Base-by-base conservation (phyloP, 2,797 vertebrate genomes). In the Bradypodion ventrale region DNA sequence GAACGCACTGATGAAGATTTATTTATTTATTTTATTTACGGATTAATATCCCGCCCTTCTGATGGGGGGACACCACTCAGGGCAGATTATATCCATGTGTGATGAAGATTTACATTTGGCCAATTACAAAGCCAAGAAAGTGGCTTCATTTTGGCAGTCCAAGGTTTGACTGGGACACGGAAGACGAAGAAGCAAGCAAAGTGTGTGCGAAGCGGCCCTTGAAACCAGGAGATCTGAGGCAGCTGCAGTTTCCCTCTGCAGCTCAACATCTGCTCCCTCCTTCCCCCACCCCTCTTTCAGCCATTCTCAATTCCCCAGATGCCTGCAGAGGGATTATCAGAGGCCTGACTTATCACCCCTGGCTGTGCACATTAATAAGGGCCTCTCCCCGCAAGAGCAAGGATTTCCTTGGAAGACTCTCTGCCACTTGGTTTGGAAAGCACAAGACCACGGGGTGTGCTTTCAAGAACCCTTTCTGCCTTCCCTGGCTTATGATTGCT, bases 341-440 rank as follows among this genome's bases (percentile, higher is more conserved):
- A 69, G 63, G 63, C 8, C 49, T 49, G 82, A 29, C 42, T 83
- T 70, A 79, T 78, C 83, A 32, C 63, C 77, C 42, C 63, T 49
- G 16, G 68, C 75, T 65, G 29, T 69, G 59, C 56, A 49, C 0
- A 0, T 83, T 84, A 82, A 84, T 9, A 83, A 78, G 81, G 81
- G 72, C 75, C 44, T 92, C 83, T 85, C 63, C 77, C 62, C 75
- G 90, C 40, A 78, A 52, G 49, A 3, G 0, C 23, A 3, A 80
- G 0, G 49, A n/a, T 77, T 74, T 1, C 85, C 70, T 79, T 68
- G 59, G 42, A 86, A 85, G 42, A 90, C 25, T 68, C 29, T 10
- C 10, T 82, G 84, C 56, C 80, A 15, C 29, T 83, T 29, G 62
- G 19, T 37, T 85, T 32, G 0, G 27, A 82, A 78, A 66, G 21